Percentiles rank a stretch among this genome's conserved stretches.
These are phyloP conservation scores for Thymelicus lineola DNA, from an alignment of 2,888 invertebrate genomes.

Conservation along the genomic window DNA sequence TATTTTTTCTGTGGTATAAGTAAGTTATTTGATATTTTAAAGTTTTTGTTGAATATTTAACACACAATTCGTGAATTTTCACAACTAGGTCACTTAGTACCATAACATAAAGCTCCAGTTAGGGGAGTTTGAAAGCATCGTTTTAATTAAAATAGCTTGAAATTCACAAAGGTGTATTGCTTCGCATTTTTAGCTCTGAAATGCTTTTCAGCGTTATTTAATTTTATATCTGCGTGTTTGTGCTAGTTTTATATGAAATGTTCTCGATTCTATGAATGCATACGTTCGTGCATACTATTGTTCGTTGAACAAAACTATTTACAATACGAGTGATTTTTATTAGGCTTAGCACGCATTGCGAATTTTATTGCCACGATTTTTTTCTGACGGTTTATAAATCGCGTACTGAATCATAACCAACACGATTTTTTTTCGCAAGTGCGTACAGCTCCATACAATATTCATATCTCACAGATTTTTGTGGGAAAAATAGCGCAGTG, in stretches of 20 bases:
- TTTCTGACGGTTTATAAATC: too few relatives aligned
- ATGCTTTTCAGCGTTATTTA: slow-evolving; percentile 26
- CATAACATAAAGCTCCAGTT: slow-evolving; percentile 15
- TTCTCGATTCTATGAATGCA: not conserved
- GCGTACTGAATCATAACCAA: too few relatives aligned
- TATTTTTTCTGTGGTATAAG: too few relatives aligned
- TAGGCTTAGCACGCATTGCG: too few relatives aligned
- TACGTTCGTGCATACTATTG: not conserved
- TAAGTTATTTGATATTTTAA: too few relatives aligned
- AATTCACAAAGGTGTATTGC: slow-evolving; percentile 23
- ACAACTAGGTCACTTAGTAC: slow-evolving; percentile 1
- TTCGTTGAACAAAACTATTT: not conserved
- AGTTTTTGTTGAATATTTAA: not conserved
- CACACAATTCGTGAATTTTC: not conserved
- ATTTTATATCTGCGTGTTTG: slow-evolving; percentile 22
- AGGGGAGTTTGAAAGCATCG: slow-evolving; percentile 15
- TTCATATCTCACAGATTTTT: too few relatives aligned
- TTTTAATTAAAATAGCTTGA: slow-evolving; percentile 33
- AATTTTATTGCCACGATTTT: too few relatives aligned
- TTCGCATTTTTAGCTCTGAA: slow-evolving; percentile 26
- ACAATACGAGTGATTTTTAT: too few relatives aligned
- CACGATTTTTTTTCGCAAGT: too few relatives aligned
- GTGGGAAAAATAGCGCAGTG: too few relatives aligned
- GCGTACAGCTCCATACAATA: too few relatives aligned
- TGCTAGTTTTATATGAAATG: slow-evolving; percentile 8